A percentile compares a stretch with the other conserved stretches of the same genome.
These are phyloP conservation scores for Lanistes nyassanus DNA, from an alignment of 1,140 invertebrate genomes.

Conservation along the genomic window DNA sequence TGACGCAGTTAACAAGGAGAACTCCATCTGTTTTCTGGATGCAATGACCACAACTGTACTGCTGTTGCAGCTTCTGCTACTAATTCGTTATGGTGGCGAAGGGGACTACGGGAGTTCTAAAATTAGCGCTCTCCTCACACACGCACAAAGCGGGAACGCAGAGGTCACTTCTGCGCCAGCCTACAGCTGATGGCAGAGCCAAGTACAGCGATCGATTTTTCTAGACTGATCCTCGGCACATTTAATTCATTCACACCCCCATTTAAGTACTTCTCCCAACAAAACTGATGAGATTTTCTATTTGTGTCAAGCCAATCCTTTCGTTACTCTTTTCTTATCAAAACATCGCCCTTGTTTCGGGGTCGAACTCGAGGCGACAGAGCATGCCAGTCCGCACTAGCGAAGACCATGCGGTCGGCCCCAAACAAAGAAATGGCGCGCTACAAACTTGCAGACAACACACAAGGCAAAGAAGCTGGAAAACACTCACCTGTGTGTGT, in stretches of 20 bases:
- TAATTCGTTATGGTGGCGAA: conserved; percentile 4
- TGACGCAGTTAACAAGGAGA: too few relatives aligned
- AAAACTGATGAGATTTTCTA: neutral
- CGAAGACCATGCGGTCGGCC: conserved; percentile 24
- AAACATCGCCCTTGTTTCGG: conserved; percentile 17
- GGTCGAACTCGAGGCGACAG: neutral
- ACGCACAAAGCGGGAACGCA: conserved; percentile 3
- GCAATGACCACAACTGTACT: too few relatives aligned
- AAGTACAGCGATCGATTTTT: conserved; percentile 11
- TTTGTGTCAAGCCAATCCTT: neutral
- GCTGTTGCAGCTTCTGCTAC: too few relatives aligned
- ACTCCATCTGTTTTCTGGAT: too few relatives aligned
- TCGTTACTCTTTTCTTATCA: neutral
- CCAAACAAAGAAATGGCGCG: conserved; percentile 36
- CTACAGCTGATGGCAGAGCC: neutral
- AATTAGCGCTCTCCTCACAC: conserved; percentile 22
- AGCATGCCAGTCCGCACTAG: neutral
- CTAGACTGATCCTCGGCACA: neutral
- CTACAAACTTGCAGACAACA: neutral
- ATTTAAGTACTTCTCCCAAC: neutral
- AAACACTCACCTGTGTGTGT: conserved; percentile 64
- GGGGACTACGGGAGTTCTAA: conserved; percentile 19
- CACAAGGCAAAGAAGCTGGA: neutral
- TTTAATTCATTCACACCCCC: neutral
- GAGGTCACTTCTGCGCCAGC: conserved; percentile 7